phyloP scores from a whole-genome alignment of 2,113 vertebrate species.

The Catharus fuscescens region DNA sequence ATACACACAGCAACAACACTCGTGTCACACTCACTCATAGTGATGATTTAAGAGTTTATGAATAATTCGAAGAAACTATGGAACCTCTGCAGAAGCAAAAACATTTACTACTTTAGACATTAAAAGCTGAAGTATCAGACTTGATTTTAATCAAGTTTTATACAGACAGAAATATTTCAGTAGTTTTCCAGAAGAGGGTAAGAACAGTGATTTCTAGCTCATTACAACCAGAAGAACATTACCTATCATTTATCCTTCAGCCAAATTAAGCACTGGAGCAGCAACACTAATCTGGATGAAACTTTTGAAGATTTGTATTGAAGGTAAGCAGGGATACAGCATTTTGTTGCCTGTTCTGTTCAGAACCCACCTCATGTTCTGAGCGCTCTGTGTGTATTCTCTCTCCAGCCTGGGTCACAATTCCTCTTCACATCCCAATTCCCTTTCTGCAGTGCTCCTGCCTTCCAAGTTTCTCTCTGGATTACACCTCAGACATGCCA shows the following conservation, averaged over 20 bases:
- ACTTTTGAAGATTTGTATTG: not conserved
- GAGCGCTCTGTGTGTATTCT: not conserved
- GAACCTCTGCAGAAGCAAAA: not conserved
- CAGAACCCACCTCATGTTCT: not conserved
- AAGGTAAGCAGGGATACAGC: not conserved
- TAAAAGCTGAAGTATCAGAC: not conserved
- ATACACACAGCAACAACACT: not conserved
- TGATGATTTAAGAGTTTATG: not conserved
- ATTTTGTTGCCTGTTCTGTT: not conserved
- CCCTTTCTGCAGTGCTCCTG: not conserved
- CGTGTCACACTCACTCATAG: not conserved
- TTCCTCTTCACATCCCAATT: not conserved
- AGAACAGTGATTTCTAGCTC: not conserved
- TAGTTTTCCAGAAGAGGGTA: not conserved
- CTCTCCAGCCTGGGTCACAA: accelerated
- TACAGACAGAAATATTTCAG: not conserved
- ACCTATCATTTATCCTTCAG: not conserved
- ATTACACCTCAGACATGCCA: constrained; percentile 23
- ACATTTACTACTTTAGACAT: not conserved
- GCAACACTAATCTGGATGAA: not conserved
- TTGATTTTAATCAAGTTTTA: not conserved
- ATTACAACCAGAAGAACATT: not conserved
- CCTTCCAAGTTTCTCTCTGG: not conserved
- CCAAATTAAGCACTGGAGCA: not conserved
- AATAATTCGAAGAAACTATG: not conserved